phyloP scores from a whole-genome alignment of 2,888 invertebrate genomes.

The Eupithecia exiguata region DNA sequence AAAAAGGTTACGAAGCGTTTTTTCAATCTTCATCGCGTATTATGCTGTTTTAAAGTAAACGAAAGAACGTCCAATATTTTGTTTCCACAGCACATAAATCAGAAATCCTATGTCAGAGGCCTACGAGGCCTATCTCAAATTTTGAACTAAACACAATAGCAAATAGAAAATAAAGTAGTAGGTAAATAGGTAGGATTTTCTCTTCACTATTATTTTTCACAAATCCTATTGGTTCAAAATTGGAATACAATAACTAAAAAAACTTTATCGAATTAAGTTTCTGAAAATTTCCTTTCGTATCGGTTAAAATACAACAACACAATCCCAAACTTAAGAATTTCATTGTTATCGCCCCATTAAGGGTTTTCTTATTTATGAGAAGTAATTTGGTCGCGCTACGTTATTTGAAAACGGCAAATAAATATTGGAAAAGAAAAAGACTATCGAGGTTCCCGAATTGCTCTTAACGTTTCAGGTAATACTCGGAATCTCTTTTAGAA shows the following conservation, averaged over 20 bases:
- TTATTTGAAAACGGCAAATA: constrained; percentile 34
- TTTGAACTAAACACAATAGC: too few relatives aligned
- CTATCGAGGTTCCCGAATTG: constrained; percentile 35
- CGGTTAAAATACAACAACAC: not conserved
- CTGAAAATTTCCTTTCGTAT: not conserved
- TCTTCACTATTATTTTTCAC: too few relatives aligned
- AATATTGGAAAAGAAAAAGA: constrained; percentile 30
- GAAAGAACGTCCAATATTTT: not conserved
- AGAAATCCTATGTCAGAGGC: too few relatives aligned
- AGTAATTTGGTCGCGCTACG: constrained; percentile 18
- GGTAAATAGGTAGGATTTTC: too few relatives aligned
- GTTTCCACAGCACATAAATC: too few relatives aligned
- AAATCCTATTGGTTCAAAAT: too few relatives aligned
- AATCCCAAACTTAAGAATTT: not conserved
- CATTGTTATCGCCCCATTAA: constrained; percentile 3
- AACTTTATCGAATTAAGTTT: not conserved
- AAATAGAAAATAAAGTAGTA: too few relatives aligned
- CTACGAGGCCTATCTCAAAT: too few relatives aligned
- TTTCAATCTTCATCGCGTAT: too few relatives aligned
- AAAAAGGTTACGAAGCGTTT: too few relatives aligned
- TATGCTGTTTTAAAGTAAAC: not conserved
- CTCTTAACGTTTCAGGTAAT: constrained; percentile 34
- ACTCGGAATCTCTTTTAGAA: constrained; percentile 24
- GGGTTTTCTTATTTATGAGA: constrained; percentile 19
- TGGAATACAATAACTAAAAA: not conserved